Evolutionary conservation across 2,113 vertebrate species (phyloP), one percentile per base, ranked within the genome.

Genomic region (Equus przewalskii): DNA sequence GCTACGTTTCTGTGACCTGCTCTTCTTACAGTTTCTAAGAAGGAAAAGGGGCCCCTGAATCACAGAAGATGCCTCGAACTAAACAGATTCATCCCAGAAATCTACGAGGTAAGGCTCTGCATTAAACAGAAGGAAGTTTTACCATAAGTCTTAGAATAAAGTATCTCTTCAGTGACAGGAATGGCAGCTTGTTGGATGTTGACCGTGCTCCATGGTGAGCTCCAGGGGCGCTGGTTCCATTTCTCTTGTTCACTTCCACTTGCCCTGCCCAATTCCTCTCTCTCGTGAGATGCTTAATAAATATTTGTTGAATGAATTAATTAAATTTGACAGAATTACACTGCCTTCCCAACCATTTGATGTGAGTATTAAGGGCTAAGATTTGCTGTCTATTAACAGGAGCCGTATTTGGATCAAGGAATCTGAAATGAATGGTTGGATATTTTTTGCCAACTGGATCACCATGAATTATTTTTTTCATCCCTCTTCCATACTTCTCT

Each of bases 61-160:
- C 95, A 98, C 99, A 98, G 98, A 99, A 99, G 98, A 99, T 99
- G 99, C 99, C 99, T 98, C 99, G 99, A 96, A 99, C 99, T 79
- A 99, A 99, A 98, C 99, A 99, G 98, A 99, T 99, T 99, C 98
- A 99, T 99, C 99, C 99, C 76, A 99, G 99, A 98, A 99, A 99
- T 97, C 98, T 99, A 97, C 99, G 99, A 99, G 99, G 99, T 99
- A 98, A 98, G 99, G 97, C 88, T 91, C 51, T 95, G 60, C 82
- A 3, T 86, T 79, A 46, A 49, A n/a, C n/a, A 41, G 69, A 84
- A 67, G 62, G 54, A n/a, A 60, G 26, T 33, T 81, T 91, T 91
- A 1, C 3, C 0, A 0, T 64, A 89, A 44, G 16, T 49, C 49
- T 33, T 46, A 13, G 6, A 19, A 12, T 88, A n/a, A 90, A 41